phyloP scores from a whole-genome alignment of 2,113 vertebrate species.

The Sebastes schlegelii region DNA sequence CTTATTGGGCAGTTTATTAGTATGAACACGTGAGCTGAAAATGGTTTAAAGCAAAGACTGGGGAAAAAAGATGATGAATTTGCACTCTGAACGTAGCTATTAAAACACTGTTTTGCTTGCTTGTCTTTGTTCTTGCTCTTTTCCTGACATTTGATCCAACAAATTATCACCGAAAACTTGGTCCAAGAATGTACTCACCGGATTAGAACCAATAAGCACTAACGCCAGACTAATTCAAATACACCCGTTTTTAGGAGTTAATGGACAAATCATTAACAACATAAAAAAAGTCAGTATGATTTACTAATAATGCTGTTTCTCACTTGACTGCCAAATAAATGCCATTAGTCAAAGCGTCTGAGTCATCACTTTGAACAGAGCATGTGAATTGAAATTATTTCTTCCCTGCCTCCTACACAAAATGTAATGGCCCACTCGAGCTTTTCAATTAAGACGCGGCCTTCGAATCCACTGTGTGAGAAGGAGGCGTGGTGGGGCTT shows the following conservation, averaged over 20 bases:
- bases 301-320: constrained; percentile 69
- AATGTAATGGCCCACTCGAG: constrained; percentile 64
- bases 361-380: constrained; percentile 66
- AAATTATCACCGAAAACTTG: constrained; percentile 15
- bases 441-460: constrained; percentile 69
- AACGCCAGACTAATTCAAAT: constrained; percentile 42
- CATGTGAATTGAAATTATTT: constrained; percentile 60
- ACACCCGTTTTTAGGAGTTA: constrained; percentile 41
- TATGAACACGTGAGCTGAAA: background rate
- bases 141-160: constrained; percentile 5
- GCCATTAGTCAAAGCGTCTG: constrained; percentile 66
- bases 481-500: constrained; percentile 36
- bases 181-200: constrained; percentile 24
- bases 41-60: background rate
- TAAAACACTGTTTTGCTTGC: constrained; percentile 1
- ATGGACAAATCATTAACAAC: constrained; percentile 68
- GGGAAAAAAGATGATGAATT: background rate
- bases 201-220: constrained; percentile 41
- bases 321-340: constrained; percentile 68
- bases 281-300: constrained; percentile 67
- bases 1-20: background rate
- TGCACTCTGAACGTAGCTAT: background rate
- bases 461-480: constrained; percentile 54
- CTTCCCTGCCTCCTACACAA: constrained; percentile 65
- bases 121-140: background rate